Conservation (phyloP, 2,797 vertebrate species). For the Peromyscus melanophrys region DNA sequence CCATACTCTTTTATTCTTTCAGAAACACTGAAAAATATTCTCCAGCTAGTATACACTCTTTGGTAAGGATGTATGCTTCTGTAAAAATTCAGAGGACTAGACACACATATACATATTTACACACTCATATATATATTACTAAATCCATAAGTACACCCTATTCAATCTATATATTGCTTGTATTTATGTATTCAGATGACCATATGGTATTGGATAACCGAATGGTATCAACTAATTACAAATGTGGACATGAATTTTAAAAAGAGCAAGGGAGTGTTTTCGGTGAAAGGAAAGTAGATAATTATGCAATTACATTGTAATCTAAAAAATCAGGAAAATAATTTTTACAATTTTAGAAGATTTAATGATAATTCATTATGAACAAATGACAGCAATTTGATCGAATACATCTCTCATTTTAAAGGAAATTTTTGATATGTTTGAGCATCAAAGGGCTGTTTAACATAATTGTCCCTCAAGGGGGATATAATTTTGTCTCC, state of each 20-base stretch:
- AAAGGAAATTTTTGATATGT: not conserved
- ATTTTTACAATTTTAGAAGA: not conserved
- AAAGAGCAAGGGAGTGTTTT: not conserved
- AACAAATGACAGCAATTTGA: not conserved
- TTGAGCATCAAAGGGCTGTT: not conserved
- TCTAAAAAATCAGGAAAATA: not conserved
- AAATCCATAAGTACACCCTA: not conserved
- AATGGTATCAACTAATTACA: not conserved
- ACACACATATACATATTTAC: not conserved
- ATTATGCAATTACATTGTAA: not conserved
- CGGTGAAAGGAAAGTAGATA: not conserved
- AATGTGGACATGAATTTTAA: not conserved
- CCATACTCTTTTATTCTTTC: not conserved
- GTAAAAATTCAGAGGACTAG: not conserved
- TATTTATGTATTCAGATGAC: not conserved
- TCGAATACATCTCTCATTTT: not conserved
- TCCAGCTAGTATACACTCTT: not conserved
- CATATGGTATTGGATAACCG: not conserved
- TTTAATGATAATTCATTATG: not conserved
- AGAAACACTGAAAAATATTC: not conserved
- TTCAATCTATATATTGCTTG: not conserved
- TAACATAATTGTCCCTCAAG: not conserved
- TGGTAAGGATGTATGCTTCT: not conserved
- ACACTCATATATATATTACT: not conserved
- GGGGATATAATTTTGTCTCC: not conserved